Evolutionary conservation across 2,113 vertebrate species (phyloP), one percentile per base, ranked within the genome.

Genomic region (Nibea coibor): DNA sequence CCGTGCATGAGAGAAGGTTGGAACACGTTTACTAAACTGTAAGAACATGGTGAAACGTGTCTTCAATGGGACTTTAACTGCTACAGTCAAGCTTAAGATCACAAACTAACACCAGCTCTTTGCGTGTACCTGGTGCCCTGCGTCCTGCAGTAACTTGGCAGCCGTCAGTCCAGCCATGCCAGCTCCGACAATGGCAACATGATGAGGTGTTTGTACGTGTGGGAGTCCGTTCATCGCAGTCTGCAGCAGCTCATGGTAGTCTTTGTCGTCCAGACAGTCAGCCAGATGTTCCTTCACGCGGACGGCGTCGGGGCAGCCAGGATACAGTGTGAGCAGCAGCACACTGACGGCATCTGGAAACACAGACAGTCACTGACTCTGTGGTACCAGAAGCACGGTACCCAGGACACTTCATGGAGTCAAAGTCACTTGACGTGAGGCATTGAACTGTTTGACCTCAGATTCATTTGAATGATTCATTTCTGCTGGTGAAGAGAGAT

Each of bases 141-240:
- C 85, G 11, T 85, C 86, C 3, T 85, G 57, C 59, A 92, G 65
- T 3, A 91, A 16, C 20, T 75, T 81, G n/a, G 90, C 86, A 1
- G 90, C 86, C 0, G 80, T 88, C 56, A 90, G 84, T 63, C 90
- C 90, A 2, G 90, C 88, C 10, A 79, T 42, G 1, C 90, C 90
- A 2, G 88, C 90, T n/a, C 90, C 90, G 0, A 90, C 85, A 0
- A 90, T 47, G 2, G 51, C 70, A 0, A 92, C 87, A 16, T 69
- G 81, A 22, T 73, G 76, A 22, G 75, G 20, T 0, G 3, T 54
- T 0, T 39, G 9, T 0, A 42, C 20, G 16, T 0, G 35, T 0
- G 71, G 90, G 10, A 88, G 85, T 0, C 88, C 88, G 0, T 0
- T 14, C 50, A 0, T 0, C 1, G 28, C 26, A 0, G 56, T 84